Evolutionary conservation across 1,140 invertebrate species (phyloP), one percentile per base, ranked within the genome.

Genomic region (Manduca sexta): DNA sequence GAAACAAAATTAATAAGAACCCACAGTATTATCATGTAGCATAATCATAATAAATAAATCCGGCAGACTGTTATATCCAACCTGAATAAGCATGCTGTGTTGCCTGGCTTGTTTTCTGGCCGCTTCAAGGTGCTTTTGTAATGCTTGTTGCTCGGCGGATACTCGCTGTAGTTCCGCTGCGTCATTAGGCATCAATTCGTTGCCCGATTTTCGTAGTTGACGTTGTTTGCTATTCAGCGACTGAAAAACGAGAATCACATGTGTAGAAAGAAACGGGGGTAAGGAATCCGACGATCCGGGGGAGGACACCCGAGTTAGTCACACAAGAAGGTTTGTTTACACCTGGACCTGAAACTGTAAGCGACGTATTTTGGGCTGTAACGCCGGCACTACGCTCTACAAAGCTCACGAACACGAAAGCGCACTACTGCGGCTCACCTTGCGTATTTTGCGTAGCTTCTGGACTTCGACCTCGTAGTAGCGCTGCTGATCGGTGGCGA

Each of bases 221-320:
- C 96, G 88, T 78, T 97, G 94, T 78, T 96, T 96, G 67, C 95
- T 96, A 74, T 96, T 97, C 61, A 98, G 88, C 52, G 92, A 97
- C 92, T 94, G 86, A 39, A 83, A 87, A 77, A 55, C 53, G 54
- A 68, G 45, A 12, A 45, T 39, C 18, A 41, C 41, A 51, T 39
- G 44, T 48, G 49, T 35, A 56, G 48, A 39, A 47, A 44, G 45
- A 38, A 49, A 49, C 49, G 33, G 7, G 16, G 8, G 38, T 35
- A 26, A 63, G 43, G 34, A 48, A 4, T n/a, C 8, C 26, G 29
- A 30, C 12, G 29, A 13, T 29, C n/a, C 13, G 33, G 11, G 41
- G 29, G 21, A 31, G 41, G 41, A 30, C 41, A 30, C 41, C 60
- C 64, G 57, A 41, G 60, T 76, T 72, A 73, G 73, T 74, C 34